Percentiles rank a stretch among this genome's conserved stretches.
phyloP scores from a whole-genome alignment of 2,797 vertebrate species.

The Notolabrus celidotus region DNA sequence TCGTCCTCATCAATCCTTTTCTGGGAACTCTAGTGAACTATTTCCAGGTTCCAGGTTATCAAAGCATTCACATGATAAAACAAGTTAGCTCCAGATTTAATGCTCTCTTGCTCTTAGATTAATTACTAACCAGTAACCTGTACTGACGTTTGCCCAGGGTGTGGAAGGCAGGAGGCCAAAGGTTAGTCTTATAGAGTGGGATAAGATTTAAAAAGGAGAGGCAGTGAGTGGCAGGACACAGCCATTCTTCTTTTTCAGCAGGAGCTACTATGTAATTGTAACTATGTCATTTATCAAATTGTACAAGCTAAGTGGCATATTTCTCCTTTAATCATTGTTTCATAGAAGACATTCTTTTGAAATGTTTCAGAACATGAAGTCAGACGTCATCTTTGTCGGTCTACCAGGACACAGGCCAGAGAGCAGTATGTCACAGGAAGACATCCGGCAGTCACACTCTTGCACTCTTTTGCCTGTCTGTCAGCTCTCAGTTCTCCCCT shows the following conservation, averaged over 20 bases:
- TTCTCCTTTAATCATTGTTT: conserved; percentile 11
- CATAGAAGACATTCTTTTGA: conserved; percentile 19
- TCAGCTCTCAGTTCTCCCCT: conserved; percentile 33
- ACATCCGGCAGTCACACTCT: conserved; percentile 51
- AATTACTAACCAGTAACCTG: conserved; percentile 75
- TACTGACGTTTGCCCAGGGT: conserved; percentile 69
- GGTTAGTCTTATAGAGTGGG: conserved; percentile 52
- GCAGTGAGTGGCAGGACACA: conserved; percentile 11
- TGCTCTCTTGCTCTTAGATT: conserved; percentile 63
- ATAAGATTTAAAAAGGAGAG: conserved; percentile 41
- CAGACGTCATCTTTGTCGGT: conserved; percentile 36
- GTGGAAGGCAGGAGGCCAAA: conserved; percentile 72
- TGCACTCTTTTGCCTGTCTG: conserved; percentile 31
- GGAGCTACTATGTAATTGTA: conserved; percentile 7
- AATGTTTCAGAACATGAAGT: conserved; percentile 9
- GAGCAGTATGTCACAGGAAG: conserved; percentile 43
- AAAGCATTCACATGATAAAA: conserved; percentile 20
- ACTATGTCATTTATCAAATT: conserved; percentile 20
- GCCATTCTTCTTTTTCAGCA: conserved; percentile 18
- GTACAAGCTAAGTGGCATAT: conserved; percentile 10
- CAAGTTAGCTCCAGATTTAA: conserved; percentile 54
- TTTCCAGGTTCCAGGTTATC: conserved; percentile 34
- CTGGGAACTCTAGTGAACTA: conserved; percentile 43
- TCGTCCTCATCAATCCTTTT: conserved; percentile 31
- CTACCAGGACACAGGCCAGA: conserved; percentile 28